Base-by-base conservation (phyloP, 1,140 invertebrate genomes). In the Goniozus legneri region DNA sequence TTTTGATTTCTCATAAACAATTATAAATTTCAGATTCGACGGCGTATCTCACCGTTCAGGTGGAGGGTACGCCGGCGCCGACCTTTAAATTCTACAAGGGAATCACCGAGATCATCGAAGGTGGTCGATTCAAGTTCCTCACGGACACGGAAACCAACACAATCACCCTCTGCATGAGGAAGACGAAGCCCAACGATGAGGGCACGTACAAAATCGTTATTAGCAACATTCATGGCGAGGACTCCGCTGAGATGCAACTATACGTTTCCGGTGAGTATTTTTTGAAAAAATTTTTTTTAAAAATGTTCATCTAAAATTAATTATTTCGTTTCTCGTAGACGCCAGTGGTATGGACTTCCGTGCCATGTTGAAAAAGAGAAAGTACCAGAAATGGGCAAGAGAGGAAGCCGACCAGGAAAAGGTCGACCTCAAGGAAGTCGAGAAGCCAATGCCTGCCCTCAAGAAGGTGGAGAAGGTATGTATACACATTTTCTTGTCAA, bases 291-390 rank as follows among this genome's bases (percentile, higher is more conserved):
- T 37, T 37, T 22, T 46, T 20, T 39, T 46, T 21, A 39, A 18
- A 40, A 44, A 16, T 22, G 35, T 13, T 38, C 7, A 18, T 31
- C 21, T 53, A 39, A 14, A 31, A 38, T 27, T 36, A 33, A 47
- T 30, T 44, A 30, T 44, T 46, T 38, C 21, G 54, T 54, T 34
- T 39, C 30, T 52, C n/a, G 34, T 56, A 93, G 91, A 94, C 83
- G 85, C 94, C 50, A 92, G 90, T 76, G 93, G 92, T 62, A 93
- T 98, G 88, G 97, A 99, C 77, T 99, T 98, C 87, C 86, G 97
- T 78, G 84, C 94, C 50, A 91, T 97, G 87, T 80, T 99, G 48
- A 97, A 97, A 74, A 95, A 96, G 77, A 87, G 93, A 66, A 95
- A 95, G 76, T 94, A 95, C 64, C 89, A 90, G 61, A 94, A 95